phyloP scores from a whole-genome alignment of 2,797 vertebrate genomes.

The Gephyroberyx darwinii region DNA sequence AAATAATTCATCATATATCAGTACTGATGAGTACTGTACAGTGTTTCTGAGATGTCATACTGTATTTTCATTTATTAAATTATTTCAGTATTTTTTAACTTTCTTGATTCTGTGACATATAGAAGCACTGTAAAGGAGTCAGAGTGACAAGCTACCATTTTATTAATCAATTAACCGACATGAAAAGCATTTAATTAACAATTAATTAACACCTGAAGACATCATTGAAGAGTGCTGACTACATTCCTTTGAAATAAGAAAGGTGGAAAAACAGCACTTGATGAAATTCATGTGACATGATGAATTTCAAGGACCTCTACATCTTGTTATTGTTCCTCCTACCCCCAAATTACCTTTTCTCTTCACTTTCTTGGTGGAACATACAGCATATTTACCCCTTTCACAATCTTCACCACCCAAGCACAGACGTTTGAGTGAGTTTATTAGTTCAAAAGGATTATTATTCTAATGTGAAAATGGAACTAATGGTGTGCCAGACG shows the following conservation, averaged over 20 bases:
- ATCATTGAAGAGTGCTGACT: constrained; percentile 22
- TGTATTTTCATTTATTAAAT: constrained; percentile 44
- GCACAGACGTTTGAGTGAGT: constrained; percentile 79
- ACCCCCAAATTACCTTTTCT: constrained; percentile 64
- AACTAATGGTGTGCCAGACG: constrained; percentile 85
- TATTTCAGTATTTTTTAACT: constrained; percentile 21
- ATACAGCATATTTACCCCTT: constrained; percentile 67
- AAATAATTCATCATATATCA: constrained; percentile 37
- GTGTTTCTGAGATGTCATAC: constrained; percentile 8
- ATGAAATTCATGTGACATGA: constrained; percentile 36
- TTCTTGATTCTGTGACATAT: constrained; percentile 46
- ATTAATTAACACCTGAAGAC: constrained; percentile 48
- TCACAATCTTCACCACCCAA: constrained; percentile 66
- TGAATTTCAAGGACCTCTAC: constrained; percentile 54
- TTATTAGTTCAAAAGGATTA: constrained; percentile 86
- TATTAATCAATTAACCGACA: constrained; percentile 15
- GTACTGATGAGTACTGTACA: constrained; percentile 17
- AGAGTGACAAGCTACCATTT: constrained; percentile 15
- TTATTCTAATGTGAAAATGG: constrained; percentile 88
- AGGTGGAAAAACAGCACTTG: constrained; percentile 32
- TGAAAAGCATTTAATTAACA: constrained; percentile 52
- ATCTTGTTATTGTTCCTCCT: constrained; percentile 68
- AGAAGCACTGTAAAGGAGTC: constrained; percentile 22
- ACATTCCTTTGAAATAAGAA: constrained; percentile 28
- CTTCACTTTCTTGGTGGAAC: constrained; percentile 44